Conservation (phyloP, 2,888 invertebrate species). For the Psylliodes chrysocephalus region DNA sequence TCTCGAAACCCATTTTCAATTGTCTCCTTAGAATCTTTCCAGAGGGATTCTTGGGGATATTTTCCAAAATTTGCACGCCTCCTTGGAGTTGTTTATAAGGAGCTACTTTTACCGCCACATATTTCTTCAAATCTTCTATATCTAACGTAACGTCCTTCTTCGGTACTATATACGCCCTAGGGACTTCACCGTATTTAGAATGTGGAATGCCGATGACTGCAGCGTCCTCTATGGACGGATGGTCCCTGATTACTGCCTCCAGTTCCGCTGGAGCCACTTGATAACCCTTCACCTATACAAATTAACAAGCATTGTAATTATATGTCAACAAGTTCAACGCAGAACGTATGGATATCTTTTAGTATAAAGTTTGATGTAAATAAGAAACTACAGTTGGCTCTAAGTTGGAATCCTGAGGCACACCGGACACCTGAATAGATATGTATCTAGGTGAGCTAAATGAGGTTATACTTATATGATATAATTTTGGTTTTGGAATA, state of each 20-base stretch:
- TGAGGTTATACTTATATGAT: too few relatives aligned
- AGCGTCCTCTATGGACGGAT: slow-evolving; percentile 80
- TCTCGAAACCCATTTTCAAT: slow-evolving; percentile 49
- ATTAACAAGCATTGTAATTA: too few relatives aligned
- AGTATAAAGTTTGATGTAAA: too few relatives aligned
- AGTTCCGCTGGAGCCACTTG: slow-evolving; percentile 92
- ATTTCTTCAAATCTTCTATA: slow-evolving; percentile 3
- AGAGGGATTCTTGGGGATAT: slow-evolving; percentile 69
- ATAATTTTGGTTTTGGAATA: too few relatives aligned
- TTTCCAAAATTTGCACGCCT: slow-evolving; percentile 67
- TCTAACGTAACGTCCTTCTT: slow-evolving; percentile 10
- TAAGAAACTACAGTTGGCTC: too few relatives aligned
- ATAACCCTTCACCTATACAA: slow-evolving; percentile 42
- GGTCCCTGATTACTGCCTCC: slow-evolving; percentile 77
- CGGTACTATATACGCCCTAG: slow-evolving; percentile 76
- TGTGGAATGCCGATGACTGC: slow-evolving; percentile 85
- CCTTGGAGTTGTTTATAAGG: slow-evolving; percentile 76
- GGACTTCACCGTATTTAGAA: slow-evolving; percentile 75
- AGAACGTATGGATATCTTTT: too few relatives aligned
- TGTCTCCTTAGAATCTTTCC: slow-evolving; percentile 71
- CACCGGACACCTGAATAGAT: too few relatives aligned
- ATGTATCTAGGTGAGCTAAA: too few relatives aligned
- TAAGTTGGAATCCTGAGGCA: too few relatives aligned
- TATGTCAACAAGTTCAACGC: too few relatives aligned
- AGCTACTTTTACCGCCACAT: slow-evolving; percentile 69